Conservation (phyloP, 2,888 invertebrate species). For the Oithona nana region DNA sequence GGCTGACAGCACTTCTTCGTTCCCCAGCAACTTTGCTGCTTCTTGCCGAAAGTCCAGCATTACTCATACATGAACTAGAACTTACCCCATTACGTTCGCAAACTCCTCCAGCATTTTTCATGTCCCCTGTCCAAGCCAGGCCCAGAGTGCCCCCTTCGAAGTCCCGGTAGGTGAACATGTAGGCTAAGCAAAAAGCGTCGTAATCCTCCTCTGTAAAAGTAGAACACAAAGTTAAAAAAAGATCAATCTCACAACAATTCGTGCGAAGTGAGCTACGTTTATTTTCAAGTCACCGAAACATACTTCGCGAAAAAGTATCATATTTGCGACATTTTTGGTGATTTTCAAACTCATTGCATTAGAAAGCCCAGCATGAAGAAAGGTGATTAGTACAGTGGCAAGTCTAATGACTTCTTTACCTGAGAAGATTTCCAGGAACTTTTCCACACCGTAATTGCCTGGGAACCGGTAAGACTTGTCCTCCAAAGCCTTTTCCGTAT, state of each 20-base stretch:
- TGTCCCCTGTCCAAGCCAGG: constrained; percentile 90
- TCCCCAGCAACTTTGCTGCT: too few relatives aligned
- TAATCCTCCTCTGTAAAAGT: constrained; percentile 73
- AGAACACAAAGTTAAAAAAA: too few relatives aligned
- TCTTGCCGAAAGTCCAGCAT: too few relatives aligned
- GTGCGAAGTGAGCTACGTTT: too few relatives aligned
- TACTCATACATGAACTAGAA: too few relatives aligned
- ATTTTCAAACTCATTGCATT: too few relatives aligned
- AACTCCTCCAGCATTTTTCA: constrained; percentile 90
- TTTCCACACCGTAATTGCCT: constrained; percentile 91
- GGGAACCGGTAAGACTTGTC: constrained; percentile 74
- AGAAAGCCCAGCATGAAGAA: too few relatives aligned
- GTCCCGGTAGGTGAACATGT: constrained; percentile 93
- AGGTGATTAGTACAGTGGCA: too few relatives aligned
- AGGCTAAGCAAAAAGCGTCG: constrained; percentile 92
- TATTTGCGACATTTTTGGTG: too few relatives aligned
- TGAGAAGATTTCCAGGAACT: constrained; percentile 91
- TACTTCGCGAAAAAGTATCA: too few relatives aligned
- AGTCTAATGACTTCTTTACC: constrained; percentile 36
- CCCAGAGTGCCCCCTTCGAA: constrained; percentile 92
- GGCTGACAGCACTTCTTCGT: too few relatives aligned
- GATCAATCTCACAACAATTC: too few relatives aligned
- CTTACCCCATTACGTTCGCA: constrained; percentile 89
- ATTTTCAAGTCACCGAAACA: neutral
- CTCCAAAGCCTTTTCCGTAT: constrained; percentile 61